Evolutionary conservation across 2,797 vertebrate species (phyloP).

Genomic region (Remorina albescens): DNA sequence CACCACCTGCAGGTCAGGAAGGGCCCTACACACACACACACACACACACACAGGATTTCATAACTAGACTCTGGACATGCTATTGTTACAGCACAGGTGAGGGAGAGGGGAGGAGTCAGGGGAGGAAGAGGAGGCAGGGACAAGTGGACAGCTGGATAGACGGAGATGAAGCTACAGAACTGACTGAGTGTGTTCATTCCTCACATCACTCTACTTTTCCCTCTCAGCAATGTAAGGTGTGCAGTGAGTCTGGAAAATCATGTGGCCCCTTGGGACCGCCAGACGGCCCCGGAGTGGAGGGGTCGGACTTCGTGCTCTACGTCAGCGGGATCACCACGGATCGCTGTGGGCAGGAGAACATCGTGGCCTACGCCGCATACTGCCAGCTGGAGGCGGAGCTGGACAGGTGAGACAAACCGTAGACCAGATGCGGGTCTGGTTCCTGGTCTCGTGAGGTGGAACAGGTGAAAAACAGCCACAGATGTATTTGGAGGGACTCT

Average conservation of each 20-base stretch:
- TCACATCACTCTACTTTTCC: background rate
- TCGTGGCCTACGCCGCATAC: slow-evolving; percentile 97
- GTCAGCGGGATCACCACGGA: slow-evolving; percentile 95
- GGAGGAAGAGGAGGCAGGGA: too few relatives aligned
- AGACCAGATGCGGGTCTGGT: too few relatives aligned
- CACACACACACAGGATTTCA: too few relatives aligned
- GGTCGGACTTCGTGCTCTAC: slow-evolving; percentile 94
- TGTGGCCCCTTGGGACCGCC: slow-evolving; percentile 85
- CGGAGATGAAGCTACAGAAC: background rate
- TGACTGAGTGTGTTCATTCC: too few relatives aligned
- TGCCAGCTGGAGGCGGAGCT: slow-evolving; percentile 96
- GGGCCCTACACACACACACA: too few relatives aligned
- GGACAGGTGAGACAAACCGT: slow-evolving; percentile 95
- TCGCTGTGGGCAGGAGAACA: slow-evolving; percentile 95
- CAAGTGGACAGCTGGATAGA: too few relatives aligned
- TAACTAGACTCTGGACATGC: background rate
- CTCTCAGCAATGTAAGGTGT: slow-evolving; percentile 92
- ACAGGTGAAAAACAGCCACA: too few relatives aligned
- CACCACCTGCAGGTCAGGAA: slow-evolving; percentile 92
- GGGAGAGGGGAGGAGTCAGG: background rate
- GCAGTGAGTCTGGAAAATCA: slow-evolving; percentile 87
- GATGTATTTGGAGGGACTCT: too few relatives aligned
- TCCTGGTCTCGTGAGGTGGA: too few relatives aligned
- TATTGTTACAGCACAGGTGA: background rate
- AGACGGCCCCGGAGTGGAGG: slow-evolving; percentile 89